phyloP scores from a whole-genome alignment of 2,113 vertebrate species.

The Blennius ocellaris region DNA sequence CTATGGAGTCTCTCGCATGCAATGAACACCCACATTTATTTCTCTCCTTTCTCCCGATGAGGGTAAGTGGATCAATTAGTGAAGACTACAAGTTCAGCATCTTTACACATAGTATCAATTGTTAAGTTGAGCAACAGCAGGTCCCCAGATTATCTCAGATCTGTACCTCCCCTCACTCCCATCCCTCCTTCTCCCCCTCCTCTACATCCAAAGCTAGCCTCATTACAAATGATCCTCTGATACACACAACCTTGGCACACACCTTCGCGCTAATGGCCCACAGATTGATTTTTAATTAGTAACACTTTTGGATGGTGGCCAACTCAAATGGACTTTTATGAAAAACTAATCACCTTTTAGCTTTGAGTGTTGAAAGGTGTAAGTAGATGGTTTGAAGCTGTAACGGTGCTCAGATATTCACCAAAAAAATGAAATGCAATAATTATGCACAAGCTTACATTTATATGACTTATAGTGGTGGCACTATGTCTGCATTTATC shows the following conservation, averaged over 20 bases:
- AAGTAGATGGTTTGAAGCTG: conserved; percentile 48
- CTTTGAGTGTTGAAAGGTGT: conserved; percentile 70
- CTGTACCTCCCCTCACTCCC: conserved; percentile 80
- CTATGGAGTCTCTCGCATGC: conserved; percentile 88
- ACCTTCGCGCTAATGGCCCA: conserved; percentile 93
- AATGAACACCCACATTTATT: conserved; percentile 93
- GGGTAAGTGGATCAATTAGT: conserved; percentile 96
- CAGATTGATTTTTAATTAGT: conserved; percentile 99
- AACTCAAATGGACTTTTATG: conserved; percentile 88
- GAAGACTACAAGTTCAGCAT: conserved; percentile 97
- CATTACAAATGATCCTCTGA: conserved; percentile 93
- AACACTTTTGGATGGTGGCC: conserved; percentile 92
- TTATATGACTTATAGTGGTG: conserved; percentile 2
- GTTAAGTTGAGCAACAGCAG: conserved; percentile 88
- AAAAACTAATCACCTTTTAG: conserved; percentile 84
- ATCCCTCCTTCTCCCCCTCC: conserved; percentile 65
- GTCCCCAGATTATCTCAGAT: conserved; percentile 93
- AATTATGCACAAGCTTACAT: conserved; percentile 26
- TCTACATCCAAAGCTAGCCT: conserved; percentile 84
- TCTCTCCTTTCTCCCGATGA: conserved; percentile 89
- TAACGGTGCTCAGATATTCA: conserved; percentile 37
- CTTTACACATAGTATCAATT: conserved; percentile 92
- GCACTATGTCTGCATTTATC: conserved; percentile 4
- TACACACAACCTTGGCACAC: conserved; percentile 92
- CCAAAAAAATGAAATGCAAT: conserved; percentile 34